Base-by-base conservation (phyloP, 2,888 invertebrate genomes). In the Phorcus lineatus region DNA sequence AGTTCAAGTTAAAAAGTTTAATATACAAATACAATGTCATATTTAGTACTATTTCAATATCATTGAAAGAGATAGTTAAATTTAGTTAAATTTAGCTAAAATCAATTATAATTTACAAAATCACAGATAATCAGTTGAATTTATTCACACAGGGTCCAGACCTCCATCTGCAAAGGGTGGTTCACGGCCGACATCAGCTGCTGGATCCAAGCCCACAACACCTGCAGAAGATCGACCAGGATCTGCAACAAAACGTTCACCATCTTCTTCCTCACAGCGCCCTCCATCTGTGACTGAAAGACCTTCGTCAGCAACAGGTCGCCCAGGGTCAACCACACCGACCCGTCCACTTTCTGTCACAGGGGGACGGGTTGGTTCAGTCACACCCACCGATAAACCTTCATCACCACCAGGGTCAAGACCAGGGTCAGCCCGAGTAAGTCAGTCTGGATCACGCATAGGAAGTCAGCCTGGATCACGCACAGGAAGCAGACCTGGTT, bases 151-250 rank as follows among this genome's bases (percentile, higher is more conserved):
- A 79, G 53, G 22, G 17, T 80, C 80, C n/a, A 47, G 78, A n/a
- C 62, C 78, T 22, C 28, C 75, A 19, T 78, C 82, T 16, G 80
- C 78, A 47, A 70, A 79, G 75, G 62, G 57, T 40, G 54, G 75
- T 17, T 83, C 83, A 40, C 79, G 85, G n/a, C 87, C 86, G 55
- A 13, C 80, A 11, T 86, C 88, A 52, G 82, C 82, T 28, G 55
- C 40, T 13, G 83, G 83, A 53, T 47, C 84, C 22, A 70, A 70
- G 13, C 85, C 84, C 31, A 70, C 84, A n/a, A 70, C 82, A n/a
- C 84, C 85, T 11, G 83, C 77, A 75, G 80, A 79, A 22, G 83
- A 78, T 31, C 74, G 77, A 17, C 79, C 79, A 31, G 52, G 22
- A n/a, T 78, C 79, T 22, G 62, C 67, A 22, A 40, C 55, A 24